phyloP scores from a whole-genome alignment of 2,888 invertebrate genomes.

The Congeria kusceri region DNA sequence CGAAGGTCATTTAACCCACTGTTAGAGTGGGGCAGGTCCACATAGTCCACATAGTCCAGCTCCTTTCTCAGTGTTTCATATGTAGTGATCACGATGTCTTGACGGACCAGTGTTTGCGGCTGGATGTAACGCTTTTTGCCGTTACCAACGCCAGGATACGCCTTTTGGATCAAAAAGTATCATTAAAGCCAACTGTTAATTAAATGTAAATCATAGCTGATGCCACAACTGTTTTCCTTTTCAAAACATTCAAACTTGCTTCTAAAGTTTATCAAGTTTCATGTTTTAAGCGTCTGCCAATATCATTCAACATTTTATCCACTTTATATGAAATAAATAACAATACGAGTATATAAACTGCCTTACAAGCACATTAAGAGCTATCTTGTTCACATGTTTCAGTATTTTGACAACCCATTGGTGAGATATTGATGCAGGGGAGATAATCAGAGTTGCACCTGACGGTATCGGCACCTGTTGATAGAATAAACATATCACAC shows the following conservation, averaged over 20 bases:
- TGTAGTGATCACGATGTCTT: constrained; percentile 91
- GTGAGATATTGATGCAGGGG: constrained; percentile 89
- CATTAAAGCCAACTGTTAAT: background rate
- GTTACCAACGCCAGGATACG: constrained; percentile 86
- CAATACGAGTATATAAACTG: background rate
- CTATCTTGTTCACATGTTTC: constrained; percentile 87
- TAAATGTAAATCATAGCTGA: background rate
- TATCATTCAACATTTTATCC: too few species aligned
- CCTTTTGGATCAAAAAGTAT: constrained; percentile 62
- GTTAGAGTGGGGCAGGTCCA: constrained; percentile 87
- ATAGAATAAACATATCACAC: too few species aligned
- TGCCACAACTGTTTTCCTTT: too few species aligned
- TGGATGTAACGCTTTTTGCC: constrained; percentile 87
- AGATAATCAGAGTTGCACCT: constrained; percentile 90
- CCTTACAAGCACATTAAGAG: constrained; percentile 85
- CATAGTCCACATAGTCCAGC: constrained; percentile 88
- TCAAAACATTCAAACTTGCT: too few species aligned
- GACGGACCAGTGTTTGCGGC: constrained; percentile 88
- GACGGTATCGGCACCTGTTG: constrained; percentile 87
- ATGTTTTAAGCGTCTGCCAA: too few species aligned
- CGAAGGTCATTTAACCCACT: constrained; percentile 77
- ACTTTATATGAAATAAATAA: too few species aligned
- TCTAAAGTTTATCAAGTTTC: too few species aligned
- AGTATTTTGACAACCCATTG: constrained; percentile 91
- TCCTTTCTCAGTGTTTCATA: constrained; percentile 89